These are phyloP conservation scores for Diachrysia chrysitis DNA, from an alignment of 2,888 invertebrate genomes.

Conservation along the genomic window DNA sequence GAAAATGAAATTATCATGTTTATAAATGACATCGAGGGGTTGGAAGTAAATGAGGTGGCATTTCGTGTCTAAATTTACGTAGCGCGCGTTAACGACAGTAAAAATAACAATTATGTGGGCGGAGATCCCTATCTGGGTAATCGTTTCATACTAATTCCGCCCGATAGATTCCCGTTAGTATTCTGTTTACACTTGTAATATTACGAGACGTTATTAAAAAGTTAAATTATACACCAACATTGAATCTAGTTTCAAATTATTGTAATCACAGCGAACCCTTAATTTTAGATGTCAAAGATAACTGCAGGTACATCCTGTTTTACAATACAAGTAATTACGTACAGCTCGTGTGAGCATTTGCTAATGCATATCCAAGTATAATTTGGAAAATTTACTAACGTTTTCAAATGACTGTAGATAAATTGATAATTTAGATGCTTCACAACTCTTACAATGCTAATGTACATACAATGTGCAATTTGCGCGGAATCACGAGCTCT, in stretches of 20 bases:
- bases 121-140: constrained; percentile 78
- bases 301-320: constrained; percentile 57
- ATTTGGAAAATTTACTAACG: constrained; percentile 50
- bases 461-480: constrained; percentile 54
- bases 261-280: constrained; percentile 54
- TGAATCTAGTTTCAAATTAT: constrained; percentile 51
- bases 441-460: constrained; percentile 32
- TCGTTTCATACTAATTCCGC: constrained; percentile 78
- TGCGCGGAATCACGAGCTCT: constrained; percentile 12
- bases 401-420: constrained; percentile 26
- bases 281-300: constrained; percentile 60
- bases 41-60: constrained; percentile 73
- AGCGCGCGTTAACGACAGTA: constrained; percentile 78
- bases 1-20: constrained; percentile 81
- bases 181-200: constrained; percentile 72
- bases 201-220: constrained; percentile 64
- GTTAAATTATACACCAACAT: constrained; percentile 45
- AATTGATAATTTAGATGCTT: constrained; percentile 23
- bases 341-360: constrained; percentile 36
- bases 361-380: constrained; percentile 37
- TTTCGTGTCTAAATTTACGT: constrained; percentile 73
- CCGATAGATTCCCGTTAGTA: constrained; percentile 68
- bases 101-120: constrained; percentile 75
- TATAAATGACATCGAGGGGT: constrained; percentile 71
- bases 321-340: constrained; percentile 47